Evolutionary conservation across 2,797 vertebrate genomes (phyloP).

Genomic region (Halcyon smyrnensis): DNA sequence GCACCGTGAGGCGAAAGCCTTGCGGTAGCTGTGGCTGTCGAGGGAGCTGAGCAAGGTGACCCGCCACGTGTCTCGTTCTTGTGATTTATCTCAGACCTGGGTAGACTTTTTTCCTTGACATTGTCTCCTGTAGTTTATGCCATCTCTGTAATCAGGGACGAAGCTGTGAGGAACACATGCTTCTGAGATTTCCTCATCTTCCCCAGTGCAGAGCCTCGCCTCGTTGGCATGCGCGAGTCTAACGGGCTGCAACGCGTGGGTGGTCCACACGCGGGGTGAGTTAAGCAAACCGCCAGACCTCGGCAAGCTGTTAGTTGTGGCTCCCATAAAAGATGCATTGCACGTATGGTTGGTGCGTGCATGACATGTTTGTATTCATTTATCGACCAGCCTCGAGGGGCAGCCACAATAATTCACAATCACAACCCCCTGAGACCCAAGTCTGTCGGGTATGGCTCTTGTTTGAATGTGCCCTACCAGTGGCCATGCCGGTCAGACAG

Average conservation of each 20-base stretch:
- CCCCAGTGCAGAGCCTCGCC: background rate
- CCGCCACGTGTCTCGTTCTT: accelerated
- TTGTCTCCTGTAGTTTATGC: background rate
- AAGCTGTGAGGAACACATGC: accelerated
- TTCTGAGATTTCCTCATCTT: background rate
- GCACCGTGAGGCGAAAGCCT: accelerated
- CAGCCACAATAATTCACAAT: background rate
- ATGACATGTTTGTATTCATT: background rate
- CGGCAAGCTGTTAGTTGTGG: accelerated
- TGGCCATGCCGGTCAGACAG: accelerated
- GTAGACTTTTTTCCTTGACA: background rate
- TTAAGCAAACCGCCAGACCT: background rate
- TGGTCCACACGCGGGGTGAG: accelerated
- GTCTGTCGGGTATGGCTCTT: accelerated
- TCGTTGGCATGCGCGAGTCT: accelerated
- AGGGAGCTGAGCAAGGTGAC: constrained; percentile 1
- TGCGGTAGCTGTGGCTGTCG: accelerated
- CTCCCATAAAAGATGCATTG: background rate
- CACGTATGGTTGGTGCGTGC: background rate
- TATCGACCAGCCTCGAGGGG: background rate
- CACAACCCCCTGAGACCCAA: background rate
- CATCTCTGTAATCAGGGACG: background rate
- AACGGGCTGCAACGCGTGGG: background rate
- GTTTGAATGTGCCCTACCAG: accelerated
- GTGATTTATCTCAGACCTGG: background rate